These are phyloP conservation scores for Oreochromis aureus DNA, from an alignment of 2,113 vertebrate genomes.

Conservation along the genomic window DNA sequence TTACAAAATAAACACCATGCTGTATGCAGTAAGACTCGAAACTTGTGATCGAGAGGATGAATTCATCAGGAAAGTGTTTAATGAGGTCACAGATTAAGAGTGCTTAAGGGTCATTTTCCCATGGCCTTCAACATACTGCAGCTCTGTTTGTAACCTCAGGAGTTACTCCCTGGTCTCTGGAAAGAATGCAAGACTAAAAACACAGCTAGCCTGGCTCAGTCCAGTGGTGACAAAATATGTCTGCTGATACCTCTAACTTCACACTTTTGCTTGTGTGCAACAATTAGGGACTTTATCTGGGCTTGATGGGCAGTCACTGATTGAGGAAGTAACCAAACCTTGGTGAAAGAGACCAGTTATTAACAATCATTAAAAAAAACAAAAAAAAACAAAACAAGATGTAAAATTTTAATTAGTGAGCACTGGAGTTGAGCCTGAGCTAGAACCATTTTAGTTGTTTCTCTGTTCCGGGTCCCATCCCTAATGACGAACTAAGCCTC, in stretches of 20 bases:
- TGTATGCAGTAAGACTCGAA: background rate
- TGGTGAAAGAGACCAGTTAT: background rate
- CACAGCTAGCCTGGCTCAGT: background rate
- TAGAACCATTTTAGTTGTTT: background rate
- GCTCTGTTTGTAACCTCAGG: background rate
- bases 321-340: background rate
- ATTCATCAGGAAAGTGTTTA: background rate
- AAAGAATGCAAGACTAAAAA: background rate
- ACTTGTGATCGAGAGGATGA: background rate
- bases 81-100: background rate
- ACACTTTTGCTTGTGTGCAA: background rate
- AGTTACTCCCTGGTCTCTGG: background rate
- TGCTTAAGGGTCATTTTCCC: background rate
- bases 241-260: background rate
- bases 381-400: background rate
- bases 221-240: background rate
- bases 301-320: background rate
- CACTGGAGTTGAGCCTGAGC: background rate
- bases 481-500: background rate
- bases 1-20: background rate
- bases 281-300: background rate
- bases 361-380: background rate
- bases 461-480: background rate
- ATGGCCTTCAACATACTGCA: background rate
- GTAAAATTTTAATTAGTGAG: background rate